phyloP scores from a whole-genome alignment of 2,113 vertebrate genomes.

The Platysteira castanea region DNA sequence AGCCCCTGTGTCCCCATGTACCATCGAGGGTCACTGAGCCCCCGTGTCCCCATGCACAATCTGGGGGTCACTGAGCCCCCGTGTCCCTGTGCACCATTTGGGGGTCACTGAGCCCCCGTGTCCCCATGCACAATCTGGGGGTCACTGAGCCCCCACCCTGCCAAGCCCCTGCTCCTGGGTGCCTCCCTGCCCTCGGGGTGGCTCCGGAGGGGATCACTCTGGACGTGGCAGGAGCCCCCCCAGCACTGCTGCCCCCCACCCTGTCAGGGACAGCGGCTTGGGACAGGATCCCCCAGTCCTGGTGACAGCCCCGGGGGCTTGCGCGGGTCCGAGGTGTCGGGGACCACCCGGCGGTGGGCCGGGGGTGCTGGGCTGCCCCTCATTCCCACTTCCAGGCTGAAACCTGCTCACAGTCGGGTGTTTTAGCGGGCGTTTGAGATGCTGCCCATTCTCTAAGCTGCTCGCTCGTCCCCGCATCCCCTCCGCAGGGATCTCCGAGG shows the following conservation, averaged over 20 bases:
- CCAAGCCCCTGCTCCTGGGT: not conserved
- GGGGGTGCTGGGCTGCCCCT: not conserved
- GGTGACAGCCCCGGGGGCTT: not conserved
- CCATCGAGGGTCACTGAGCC: not conserved
- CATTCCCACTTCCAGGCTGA: accelerated
- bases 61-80: not conserved
- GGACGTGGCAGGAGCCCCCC: not conserved
- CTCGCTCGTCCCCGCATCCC: accelerated
- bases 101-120: not conserved
- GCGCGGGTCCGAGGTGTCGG: accelerated
- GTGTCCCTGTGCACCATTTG: accelerated
- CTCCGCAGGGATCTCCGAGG: slow-evolving; percentile 86
- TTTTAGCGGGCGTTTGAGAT: no score
- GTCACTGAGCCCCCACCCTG: not conserved
- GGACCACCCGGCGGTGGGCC: accelerated
- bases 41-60: not conserved
- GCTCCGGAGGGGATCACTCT: not conserved
- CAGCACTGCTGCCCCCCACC: not conserved
- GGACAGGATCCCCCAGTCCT: accelerated
- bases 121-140: not conserved
- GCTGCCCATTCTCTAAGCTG: no score
- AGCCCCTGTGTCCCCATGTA: no score
- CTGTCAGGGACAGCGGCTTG: not conserved
- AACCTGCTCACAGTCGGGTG: no score
- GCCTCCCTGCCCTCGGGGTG: not conserved